Evolutionary conservation across 2,888 invertebrate species (phyloP).

Genomic region (Leptodirus hochenwartii): DNA sequence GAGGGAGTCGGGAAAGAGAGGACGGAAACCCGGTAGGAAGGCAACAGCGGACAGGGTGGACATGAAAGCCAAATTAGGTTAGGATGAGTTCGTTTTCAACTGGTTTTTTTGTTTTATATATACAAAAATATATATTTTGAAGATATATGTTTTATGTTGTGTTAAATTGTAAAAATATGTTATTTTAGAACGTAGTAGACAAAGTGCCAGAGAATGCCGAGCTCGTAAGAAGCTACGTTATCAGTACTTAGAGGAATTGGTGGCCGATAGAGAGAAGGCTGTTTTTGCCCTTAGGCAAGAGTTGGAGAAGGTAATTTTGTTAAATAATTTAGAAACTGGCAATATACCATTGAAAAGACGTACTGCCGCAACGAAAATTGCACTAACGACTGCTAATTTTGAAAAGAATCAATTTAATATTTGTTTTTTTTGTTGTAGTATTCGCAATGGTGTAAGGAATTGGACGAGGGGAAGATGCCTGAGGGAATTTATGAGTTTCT

Average conservation of each 20-base stretch:
- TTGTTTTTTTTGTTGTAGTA: constrained; percentile 39
- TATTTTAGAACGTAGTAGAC: constrained; percentile 71
- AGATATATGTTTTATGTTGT: constrained; percentile 6
- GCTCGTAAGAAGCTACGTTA: constrained; percentile 92
- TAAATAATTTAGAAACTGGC: too few species aligned
- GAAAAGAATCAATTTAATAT: too few species aligned
- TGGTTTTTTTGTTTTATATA: too few species aligned
- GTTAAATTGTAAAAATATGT: constrained; percentile 7
- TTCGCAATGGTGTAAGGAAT: constrained; percentile 59
- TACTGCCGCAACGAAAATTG: too few species aligned
- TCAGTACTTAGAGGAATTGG: constrained; percentile 91
- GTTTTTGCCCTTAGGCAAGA: constrained; percentile 75
- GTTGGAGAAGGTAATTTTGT: constrained; percentile 66
- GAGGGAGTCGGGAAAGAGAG: constrained; percentile 71
- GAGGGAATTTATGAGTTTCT: constrained; percentile 60
- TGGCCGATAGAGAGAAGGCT: constrained; percentile 82
- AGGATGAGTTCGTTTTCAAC: too few species aligned
- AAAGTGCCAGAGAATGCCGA: constrained; percentile 93
- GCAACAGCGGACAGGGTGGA: constrained; percentile 69
- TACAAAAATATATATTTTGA: constrained; percentile 7
- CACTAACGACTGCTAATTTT: too few species aligned
- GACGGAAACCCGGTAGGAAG: constrained; percentile 76
- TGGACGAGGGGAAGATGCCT: constrained; percentile 65
- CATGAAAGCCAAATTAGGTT: constrained; percentile 85
- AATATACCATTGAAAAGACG: too few species aligned